Percentiles rank a stretch among this genome's conserved stretches.
Evolutionary conservation across 2,888 invertebrate species (phyloP).

Genomic region (Phytoseiulus persimilis): DNA sequence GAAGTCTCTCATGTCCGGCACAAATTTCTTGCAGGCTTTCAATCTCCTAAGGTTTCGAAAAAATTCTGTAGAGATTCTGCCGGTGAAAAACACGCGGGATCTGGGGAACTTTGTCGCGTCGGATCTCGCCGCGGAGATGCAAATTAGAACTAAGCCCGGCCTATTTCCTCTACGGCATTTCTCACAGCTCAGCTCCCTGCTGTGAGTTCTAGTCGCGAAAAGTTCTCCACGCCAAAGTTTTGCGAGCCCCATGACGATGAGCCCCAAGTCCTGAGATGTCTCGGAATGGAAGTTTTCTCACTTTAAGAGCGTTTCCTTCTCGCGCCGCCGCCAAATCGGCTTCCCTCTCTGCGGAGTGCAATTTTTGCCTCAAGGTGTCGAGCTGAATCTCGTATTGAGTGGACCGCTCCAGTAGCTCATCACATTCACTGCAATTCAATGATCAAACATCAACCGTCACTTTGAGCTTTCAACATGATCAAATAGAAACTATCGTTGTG

Average conservation of each 20-base stretch:
- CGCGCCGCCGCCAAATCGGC: background rate
- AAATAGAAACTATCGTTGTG: background rate
- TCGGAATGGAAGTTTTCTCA: no score
- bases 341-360: background rate
- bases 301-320: constrained; percentile 6
- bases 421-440: background rate
- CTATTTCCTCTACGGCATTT: no score
- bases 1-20: background rate
- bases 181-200: no score
- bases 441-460: background rate
- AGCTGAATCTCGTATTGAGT: background rate
- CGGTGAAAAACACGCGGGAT: no score
- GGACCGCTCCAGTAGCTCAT: background rate
- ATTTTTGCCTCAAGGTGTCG: background rate
- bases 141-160: no score
- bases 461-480: background rate
- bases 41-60: background rate
- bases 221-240: no score
- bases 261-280: no score
- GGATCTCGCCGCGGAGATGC: background rate
- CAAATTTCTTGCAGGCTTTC: background rate
- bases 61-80: no score
- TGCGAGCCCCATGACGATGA: no score
- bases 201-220: no score
- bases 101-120: no score